phyloP scores from a whole-genome alignment of 2,797 vertebrate species.

The Centropyge bicolor region DNA sequence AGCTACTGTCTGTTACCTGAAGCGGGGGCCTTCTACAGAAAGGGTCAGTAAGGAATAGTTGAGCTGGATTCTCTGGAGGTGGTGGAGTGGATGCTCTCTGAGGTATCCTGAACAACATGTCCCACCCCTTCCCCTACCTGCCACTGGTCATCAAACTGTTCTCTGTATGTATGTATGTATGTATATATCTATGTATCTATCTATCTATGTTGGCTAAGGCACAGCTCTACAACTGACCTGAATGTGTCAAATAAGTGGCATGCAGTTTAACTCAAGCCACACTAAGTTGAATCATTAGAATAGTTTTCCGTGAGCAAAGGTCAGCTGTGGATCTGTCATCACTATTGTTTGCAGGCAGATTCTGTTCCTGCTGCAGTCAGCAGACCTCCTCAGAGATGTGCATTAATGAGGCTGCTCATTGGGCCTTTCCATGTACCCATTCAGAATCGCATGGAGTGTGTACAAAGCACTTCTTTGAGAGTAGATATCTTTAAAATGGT shows the following conservation, averaged over 20 bases:
- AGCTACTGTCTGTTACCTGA: no score
- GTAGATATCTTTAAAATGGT: constrained; percentile 55
- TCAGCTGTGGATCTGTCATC: constrained; percentile 71
- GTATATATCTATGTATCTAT: no score
- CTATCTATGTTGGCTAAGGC: constrained; percentile 4
- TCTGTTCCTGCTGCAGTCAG: constrained; percentile 66
- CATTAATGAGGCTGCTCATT: constrained; percentile 52
- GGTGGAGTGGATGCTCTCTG: no score
- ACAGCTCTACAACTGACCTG: constrained; percentile 13
- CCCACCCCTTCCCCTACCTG: no score
- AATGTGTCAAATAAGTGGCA: constrained; percentile 46
- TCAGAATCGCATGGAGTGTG: constrained; percentile 52
- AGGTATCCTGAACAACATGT: no score
- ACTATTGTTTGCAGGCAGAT: constrained; percentile 60
- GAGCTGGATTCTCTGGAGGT: no score
- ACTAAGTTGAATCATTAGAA: constrained; percentile 49
- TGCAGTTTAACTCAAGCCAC: constrained; percentile 32
- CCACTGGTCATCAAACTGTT: background rate
- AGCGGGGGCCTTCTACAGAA: no score
- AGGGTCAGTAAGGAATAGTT: no score
- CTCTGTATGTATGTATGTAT: no score
- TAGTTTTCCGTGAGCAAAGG: constrained; percentile 38
- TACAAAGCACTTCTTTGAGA: constrained; percentile 62
- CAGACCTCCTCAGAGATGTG: constrained; percentile 68
- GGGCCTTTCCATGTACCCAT: constrained; percentile 42